Evolutionary conservation across 2,888 invertebrate genomes (phyloP).

Genomic region (Drosophila tanythrix): DNA sequence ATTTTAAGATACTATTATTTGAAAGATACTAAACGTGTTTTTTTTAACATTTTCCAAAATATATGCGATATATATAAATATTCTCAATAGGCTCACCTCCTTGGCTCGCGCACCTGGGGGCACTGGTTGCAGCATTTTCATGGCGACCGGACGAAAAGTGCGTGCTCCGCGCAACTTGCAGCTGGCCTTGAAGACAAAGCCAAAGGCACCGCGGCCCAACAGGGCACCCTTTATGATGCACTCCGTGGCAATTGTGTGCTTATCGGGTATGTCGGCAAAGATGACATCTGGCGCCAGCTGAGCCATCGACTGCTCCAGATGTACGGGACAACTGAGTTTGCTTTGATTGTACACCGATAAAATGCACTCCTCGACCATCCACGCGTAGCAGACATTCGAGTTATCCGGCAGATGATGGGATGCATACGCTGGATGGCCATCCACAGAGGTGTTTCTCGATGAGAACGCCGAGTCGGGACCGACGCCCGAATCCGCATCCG

Average conservation of each 20-base stretch:
- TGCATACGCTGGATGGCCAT: slow-evolving; percentile 88
- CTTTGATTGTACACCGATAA: slow-evolving; percentile 92
- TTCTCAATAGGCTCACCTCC: slow-evolving; percentile 71
- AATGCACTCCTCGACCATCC: slow-evolving; percentile 98
- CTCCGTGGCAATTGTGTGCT: slow-evolving; percentile 92
- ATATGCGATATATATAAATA: not conserved
- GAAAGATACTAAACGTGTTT: no score
- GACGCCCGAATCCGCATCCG: slow-evolving; percentile 95
- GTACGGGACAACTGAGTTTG: slow-evolving; percentile 91
- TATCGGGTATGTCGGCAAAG: slow-evolving; percentile 94
- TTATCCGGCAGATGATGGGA: slow-evolving; percentile 81
- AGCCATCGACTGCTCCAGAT: slow-evolving; percentile 90
- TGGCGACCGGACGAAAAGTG: slow-evolving; percentile 90
- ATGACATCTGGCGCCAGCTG: slow-evolving; percentile 97
- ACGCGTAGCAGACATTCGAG: slow-evolving; percentile 88
- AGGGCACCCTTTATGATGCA: slow-evolving; percentile 91
- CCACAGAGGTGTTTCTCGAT: slow-evolving; percentile 93
- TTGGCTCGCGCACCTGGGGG: slow-evolving; percentile 88
- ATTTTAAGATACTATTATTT: no score
- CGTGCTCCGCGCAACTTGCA: slow-evolving; percentile 88
- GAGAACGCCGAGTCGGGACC: slow-evolving; percentile 92
- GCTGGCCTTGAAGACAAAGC: slow-evolving; percentile 95
- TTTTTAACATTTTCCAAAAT: not conserved
- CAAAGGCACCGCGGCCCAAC: slow-evolving; percentile 98
- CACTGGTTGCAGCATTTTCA: slow-evolving; percentile 98